These are phyloP conservation scores for Eupristina koningsbergeri DNA, from an alignment of 1,140 invertebrate genomes.

Conservation along the genomic window DNA sequence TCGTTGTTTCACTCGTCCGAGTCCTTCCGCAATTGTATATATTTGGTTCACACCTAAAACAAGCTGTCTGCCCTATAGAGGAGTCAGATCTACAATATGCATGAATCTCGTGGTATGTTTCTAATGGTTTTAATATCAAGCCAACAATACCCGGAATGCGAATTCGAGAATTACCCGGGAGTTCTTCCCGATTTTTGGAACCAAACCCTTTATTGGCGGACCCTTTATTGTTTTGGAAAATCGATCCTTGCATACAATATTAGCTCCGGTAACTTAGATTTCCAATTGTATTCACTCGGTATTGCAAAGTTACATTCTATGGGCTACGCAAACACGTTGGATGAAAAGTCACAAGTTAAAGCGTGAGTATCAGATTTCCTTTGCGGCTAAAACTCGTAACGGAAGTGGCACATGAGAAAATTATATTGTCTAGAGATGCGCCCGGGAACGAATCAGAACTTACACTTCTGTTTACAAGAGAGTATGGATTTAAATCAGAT, in stretches of 20 bases:
- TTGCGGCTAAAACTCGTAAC: slow-evolving; percentile 13
- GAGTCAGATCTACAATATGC: not conserved
- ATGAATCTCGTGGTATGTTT: too few relatives aligned
- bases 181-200: too few relatives aligned
- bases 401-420: not conserved
- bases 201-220: too few relatives aligned
- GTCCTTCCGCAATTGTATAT: slow-evolving; percentile 67
- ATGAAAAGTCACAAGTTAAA: slow-evolving; percentile 31
- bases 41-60: slow-evolving; percentile 47
- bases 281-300: not conserved
- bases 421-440: slow-evolving; percentile 25
- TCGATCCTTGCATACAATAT: not conserved
- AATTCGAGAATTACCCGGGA: too few relatives aligned
- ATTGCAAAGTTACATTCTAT: not conserved
- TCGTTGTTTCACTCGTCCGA: slow-evolving; percentile 61
- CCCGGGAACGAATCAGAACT: slow-evolving; percentile 12
- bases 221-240: too few relatives aligned
- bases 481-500: not conserved
- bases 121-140: too few relatives aligned
- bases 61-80: not conserved
- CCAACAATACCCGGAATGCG: too few relatives aligned
- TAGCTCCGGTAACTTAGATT: not conserved
- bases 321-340: slow-evolving; percentile 5
- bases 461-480: not conserved
- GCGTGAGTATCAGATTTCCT: slow-evolving; percentile 21